Evolutionary conservation across 2,113 vertebrate genomes (phyloP), one percentile per base, ranked within the genome.

Genomic region (Syngnathoides biaculeatus): DNA sequence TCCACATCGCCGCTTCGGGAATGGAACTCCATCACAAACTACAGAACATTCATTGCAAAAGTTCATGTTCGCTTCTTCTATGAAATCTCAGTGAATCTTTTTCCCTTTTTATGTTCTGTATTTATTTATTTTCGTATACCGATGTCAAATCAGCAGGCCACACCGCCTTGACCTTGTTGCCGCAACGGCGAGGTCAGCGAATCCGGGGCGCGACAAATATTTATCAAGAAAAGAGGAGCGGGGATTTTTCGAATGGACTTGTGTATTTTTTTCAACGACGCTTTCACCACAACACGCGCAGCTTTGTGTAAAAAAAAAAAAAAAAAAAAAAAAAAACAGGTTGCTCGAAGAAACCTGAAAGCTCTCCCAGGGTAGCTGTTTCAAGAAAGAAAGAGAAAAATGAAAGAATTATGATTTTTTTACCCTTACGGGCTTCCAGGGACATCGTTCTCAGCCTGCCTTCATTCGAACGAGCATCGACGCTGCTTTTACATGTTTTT

Each of bases 181-280:
- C 11, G 64, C 50, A 64, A 55, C 19, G 66, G 39, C 70, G 64
- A 75, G 53, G 39, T 52, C 5, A 0, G 59, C 63, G 64, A 68
- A 76, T 80, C 64, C 65, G 60, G 69, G 61, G n/a, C 56, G 61
- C 61, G 81, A 43, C 42, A 83, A 83, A 79, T 82, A 84, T 86
- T 86, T 79, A 88, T 82, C 19, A 75, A 26, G 12, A 66, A 58
- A 30, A 67, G n/a, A n/a, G 73, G 71, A 64, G 56, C 73, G 80
- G 74, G 76, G 78, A 67, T 42, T 30, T 38, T 69, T 64, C 62
- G 76, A 83, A 89, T 82, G 80, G 80, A 74, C 50, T 86, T 81
- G 82, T 89, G 2, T 6, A 90, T 85, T 84, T 88, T 84, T 88
- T 89, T 86, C 61, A 82, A 67, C 61, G 22, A 65, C 7, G 74